phyloP scores from a whole-genome alignment of 2,888 invertebrate species.

The Harpalus rubripes region DNA sequence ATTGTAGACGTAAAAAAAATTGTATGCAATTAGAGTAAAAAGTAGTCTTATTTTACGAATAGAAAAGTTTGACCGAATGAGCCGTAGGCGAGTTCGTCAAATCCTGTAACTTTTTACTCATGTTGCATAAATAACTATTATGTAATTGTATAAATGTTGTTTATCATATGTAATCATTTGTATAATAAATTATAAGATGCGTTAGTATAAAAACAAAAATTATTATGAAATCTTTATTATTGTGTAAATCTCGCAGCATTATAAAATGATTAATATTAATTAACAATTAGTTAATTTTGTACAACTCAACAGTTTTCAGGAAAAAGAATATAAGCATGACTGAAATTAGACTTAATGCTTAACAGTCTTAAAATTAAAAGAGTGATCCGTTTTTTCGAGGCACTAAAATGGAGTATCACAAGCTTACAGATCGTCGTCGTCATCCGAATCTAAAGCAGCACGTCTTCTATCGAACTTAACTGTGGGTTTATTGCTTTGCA shows the following conservation, averaged over 20 bases:
- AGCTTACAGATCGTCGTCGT: conserved; percentile 82
- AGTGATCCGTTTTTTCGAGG: conserved; percentile 42
- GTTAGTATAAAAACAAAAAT: conserved; percentile 20
- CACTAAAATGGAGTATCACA: conserved; percentile 59
- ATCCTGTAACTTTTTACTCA: no score
- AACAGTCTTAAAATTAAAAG: conserved; percentile 57
- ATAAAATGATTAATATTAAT: conserved; percentile 26
- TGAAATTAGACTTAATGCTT: background rate
- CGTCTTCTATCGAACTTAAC: conserved; percentile 95
- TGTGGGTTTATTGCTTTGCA: conserved; percentile 85
- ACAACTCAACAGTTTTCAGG: conserved; percentile 10
- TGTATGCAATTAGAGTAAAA: no score
- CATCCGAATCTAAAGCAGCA: conserved; percentile 92
- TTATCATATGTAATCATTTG: conserved; percentile 13
- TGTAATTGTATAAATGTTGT: conserved; percentile 28
- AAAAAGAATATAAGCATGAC: conserved; percentile 5
- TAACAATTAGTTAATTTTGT: background rate
- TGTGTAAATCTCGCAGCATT: conserved; percentile 20
- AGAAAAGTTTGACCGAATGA: no score
- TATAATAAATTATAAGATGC: conserved; percentile 30
- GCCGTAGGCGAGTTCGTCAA: no score
- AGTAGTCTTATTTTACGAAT: no score
- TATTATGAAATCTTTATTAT: conserved; percentile 32
- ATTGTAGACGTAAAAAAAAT: no score
- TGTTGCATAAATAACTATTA: background rate